phyloP scores from a whole-genome alignment of 2,888 invertebrate genomes.

The Habrosyne pyritoides region DNA sequence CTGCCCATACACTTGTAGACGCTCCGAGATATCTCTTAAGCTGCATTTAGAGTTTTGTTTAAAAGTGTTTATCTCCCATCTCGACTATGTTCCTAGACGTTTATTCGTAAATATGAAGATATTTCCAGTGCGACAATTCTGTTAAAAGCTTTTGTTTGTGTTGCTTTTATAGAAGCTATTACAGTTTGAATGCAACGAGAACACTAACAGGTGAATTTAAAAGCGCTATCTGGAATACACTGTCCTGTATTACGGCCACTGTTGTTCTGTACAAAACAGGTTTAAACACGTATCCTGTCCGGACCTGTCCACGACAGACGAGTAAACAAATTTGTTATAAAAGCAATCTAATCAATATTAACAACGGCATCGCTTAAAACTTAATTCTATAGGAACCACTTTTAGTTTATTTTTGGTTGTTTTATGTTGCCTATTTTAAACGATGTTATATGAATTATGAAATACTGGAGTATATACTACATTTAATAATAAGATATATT shows the following conservation, averaged over 20 bases:
- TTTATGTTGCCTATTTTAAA: no score
- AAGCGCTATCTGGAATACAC: not conserved
- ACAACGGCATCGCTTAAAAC: no score
- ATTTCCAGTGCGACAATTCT: not conserved
- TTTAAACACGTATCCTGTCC: no score
- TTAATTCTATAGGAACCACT: no score
- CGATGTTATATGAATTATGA: no score
- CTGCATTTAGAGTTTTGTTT: not conserved
- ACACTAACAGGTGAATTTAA: not conserved
- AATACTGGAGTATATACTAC: no score
- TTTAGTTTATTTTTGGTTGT: no score
- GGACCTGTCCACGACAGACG: no score
- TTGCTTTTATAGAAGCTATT: not conserved
- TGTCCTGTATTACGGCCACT: not conserved
- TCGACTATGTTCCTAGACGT: not conserved
- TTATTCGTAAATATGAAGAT: slow-evolving; percentile 1
- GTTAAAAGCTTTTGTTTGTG: slow-evolving; percentile 3
- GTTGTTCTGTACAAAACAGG: not conserved
- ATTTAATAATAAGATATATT: no score
- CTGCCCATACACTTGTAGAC: not conserved
- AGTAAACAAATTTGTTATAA: no score
- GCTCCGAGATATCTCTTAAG: not conserved
- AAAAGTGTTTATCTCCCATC: not conserved
- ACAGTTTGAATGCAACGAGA: not conserved
- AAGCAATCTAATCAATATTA: no score